A percentile compares a stretch with the other conserved stretches of the same genome.
Evolutionary conservation across 2,888 invertebrate species (phyloP).

Genomic region (Dysmachus trigonus): DNA sequence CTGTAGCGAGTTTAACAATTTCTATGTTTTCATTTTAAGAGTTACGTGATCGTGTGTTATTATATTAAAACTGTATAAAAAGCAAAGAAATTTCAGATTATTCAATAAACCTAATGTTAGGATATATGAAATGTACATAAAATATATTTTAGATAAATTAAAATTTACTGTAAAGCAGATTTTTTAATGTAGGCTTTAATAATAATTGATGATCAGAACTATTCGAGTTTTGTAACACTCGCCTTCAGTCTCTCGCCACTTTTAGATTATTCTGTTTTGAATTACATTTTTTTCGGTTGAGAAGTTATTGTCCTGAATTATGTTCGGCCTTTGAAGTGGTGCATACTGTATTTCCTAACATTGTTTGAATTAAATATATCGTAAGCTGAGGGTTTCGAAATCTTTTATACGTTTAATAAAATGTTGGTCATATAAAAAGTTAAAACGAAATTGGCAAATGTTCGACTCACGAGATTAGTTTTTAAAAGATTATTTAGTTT

Average conservation of each 20-base stretch:
- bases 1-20: background rate
- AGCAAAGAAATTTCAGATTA: background rate
- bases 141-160: slow-evolving; percentile 28
- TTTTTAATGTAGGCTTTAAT: slow-evolving; percentile 10
- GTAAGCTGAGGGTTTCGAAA: background rate
- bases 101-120: background rate
- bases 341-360: background rate
- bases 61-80: slow-evolving; percentile 14
- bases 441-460: no score
- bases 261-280: background rate
- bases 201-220: background rate
- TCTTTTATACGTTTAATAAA: no score
- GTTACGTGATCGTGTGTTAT: slow-evolving; percentile 3
- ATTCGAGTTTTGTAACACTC: background rate
- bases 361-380: background rate
- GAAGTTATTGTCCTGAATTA: background rate
- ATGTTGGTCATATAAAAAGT: no score
- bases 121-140: slow-evolving; percentile 19
- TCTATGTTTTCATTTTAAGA: background rate
- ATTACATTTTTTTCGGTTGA: background rate
- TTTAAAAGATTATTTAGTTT: no score
- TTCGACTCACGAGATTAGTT: no score
- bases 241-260: background rate
- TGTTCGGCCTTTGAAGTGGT: background rate
- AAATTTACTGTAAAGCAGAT: slow-evolving; percentile 10